phyloP scores from a whole-genome alignment of 2,888 invertebrate species.

The Chaetogeoica ovagalla region DNA sequence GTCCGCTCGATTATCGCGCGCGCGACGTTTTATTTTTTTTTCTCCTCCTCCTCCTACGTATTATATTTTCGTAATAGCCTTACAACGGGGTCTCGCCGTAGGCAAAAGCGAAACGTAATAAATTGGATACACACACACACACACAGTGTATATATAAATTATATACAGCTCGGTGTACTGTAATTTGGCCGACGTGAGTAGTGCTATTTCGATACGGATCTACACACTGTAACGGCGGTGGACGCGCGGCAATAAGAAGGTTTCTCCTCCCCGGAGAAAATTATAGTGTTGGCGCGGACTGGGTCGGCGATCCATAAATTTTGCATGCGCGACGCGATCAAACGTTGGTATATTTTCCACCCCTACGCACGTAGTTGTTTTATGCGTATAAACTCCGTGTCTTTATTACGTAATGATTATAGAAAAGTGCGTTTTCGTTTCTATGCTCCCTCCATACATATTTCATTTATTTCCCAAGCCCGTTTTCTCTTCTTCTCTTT shows the following conservation, averaged over 20 bases:
- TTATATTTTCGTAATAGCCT: too few relatives aligned
- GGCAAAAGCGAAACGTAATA: slow-evolving; percentile 22
- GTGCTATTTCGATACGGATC: slow-evolving; percentile 29
- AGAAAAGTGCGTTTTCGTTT: too few relatives aligned
- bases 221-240: background rate
- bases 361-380: too few relatives aligned
- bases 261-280: slow-evolving; percentile 31
- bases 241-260: slow-evolving; percentile 22
- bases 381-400: too few relatives aligned
- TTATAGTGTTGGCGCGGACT: slow-evolving; percentile 21
- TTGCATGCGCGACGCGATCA: slow-evolving; percentile 11
- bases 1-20: background rate
- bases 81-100: background rate
- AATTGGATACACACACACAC: background rate
- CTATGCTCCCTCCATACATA: too few relatives aligned
- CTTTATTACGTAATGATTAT: too few relatives aligned
- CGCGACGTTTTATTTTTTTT: background rate
- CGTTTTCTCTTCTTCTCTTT: too few relatives aligned
- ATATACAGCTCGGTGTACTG: background rate
- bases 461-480: too few relatives aligned
- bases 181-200: slow-evolving; percentile 13
- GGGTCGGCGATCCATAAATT: slow-evolving; percentile 23
- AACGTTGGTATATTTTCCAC: background rate
- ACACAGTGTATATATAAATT: too few relatives aligned
- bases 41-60: background rate